phyloP scores from a whole-genome alignment of 1,140 invertebrate genomes.

The Atopsyche davidsoni region DNA sequence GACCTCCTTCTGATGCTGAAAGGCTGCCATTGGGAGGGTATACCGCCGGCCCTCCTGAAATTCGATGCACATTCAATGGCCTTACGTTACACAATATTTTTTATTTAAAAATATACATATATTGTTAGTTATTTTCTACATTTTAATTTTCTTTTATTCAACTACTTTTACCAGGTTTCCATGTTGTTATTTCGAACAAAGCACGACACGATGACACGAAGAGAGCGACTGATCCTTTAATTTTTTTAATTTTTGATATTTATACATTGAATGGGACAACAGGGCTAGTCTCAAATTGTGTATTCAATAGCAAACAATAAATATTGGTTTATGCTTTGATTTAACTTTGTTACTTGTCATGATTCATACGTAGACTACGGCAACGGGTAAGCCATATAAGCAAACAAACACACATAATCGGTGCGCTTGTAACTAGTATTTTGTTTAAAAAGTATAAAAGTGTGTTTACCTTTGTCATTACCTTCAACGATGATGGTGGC shows the following conservation, averaged over 20 bases:
- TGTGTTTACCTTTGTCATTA: not conserved
- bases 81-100: too few species aligned
- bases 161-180: not conserved
- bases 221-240: not conserved
- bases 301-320: too few species aligned
- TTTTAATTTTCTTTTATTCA: not conserved
- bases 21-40: slow-evolving; percentile 2
- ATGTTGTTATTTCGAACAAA: not conserved
- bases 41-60: slow-evolving; percentile 1
- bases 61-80: too few species aligned
- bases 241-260: too few species aligned
- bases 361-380: too few species aligned
- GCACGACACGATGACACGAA: not conserved
- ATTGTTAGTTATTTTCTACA: not conserved
- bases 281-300: too few species aligned
- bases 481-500: slow-evolving; percentile 3
- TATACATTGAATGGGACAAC: too few species aligned
- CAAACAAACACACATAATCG: too few species aligned
- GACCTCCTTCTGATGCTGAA: not conserved
- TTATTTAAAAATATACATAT: not conserved
- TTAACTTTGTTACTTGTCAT: not conserved
- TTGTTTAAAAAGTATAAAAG: not conserved
- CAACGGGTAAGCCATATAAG: too few species aligned
- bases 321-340: not conserved
- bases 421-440: not conserved